Evolutionary conservation across 2,797 vertebrate genomes (phyloP), one percentile per base, ranked within the genome.

Genomic region (Pipistrellus pipistrellus): DNA sequence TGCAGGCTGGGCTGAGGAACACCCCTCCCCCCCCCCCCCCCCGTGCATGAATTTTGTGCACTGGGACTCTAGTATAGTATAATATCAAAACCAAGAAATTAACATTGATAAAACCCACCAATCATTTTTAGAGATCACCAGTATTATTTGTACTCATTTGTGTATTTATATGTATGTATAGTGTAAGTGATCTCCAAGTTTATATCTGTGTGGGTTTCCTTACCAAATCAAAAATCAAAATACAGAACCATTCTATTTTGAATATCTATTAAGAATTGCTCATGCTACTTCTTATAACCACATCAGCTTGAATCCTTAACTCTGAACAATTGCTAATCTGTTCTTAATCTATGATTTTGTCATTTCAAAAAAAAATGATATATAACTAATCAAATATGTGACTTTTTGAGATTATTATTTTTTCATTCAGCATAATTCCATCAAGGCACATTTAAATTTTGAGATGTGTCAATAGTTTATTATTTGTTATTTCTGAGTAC

Each of bases 101-200:
- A 35, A 82, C 6, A 53, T 89, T 38, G n/a, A 72, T 76, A 11
- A 20, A 92, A 55, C 30, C 38, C 25, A 82, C 13, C 44, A 71
- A 48, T 71, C 12, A 76, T 83, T 77, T 48, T 48, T 41, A 77
- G 57, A 78, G 6, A 85, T 55, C 21, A 4, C n/a, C 17, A 12
- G 18, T 86, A 77, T 94, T 64, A 86, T 11, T 76, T 90, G 53
- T 48, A 86, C 21, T 88, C 2, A 82, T 77, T 90, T 94, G 55
- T 83, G 18, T 88, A 8, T 68, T 8, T 72, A 20, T 71, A 46
- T 89, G 25, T 51, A 5, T 57, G 21, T 81, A 13, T 51, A 62
- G 27, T 14, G n/a, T 82, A 64, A 82, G 46, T 77, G 48, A 13
- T 66, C n/a, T 82, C 88, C n/a, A 89, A 10, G 71, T 89, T 85